A percentile compares a stretch with the other conserved stretches of the same genome.
These are phyloP conservation scores for Danionella cerebrum DNA, from an alignment of 2,113 vertebrate species.

Conservation along the genomic window DNA sequence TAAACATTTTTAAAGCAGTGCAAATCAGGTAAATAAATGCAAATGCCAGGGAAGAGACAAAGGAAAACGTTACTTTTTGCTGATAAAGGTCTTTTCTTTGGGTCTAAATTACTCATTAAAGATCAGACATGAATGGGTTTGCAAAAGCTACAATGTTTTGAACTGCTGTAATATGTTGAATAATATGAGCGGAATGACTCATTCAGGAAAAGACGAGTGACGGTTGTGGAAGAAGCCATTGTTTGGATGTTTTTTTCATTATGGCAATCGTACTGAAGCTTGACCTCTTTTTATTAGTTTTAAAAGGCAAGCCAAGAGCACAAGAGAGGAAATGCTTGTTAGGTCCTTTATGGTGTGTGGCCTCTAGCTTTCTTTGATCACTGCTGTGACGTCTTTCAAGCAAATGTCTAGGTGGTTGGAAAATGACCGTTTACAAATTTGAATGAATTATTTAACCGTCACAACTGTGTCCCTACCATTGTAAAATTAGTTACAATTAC, in stretches of 20 bases:
- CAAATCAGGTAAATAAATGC: constrained; percentile 39
- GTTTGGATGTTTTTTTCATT: constrained; percentile 2
- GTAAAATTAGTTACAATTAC: too few relatives aligned
- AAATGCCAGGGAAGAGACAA: too few relatives aligned
- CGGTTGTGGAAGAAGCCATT: constrained; percentile 10
- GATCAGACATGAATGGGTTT: constrained; percentile 25
- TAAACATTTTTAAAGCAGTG: constrained; percentile 36
- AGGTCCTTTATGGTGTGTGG: constrained; percentile 6
- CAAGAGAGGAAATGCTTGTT: constrained; percentile 16
- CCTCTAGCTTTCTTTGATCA: constrained; percentile 18
- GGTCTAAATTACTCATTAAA: constrained; percentile 30
- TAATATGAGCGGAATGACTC: constrained; percentile 8
- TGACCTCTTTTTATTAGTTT: constrained; percentile 13
- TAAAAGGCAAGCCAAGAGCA: constrained; percentile 4
- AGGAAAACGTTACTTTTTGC: neutral
- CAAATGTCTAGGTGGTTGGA: neutral
- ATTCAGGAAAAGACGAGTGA: neutral
- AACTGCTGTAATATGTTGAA: neutral
- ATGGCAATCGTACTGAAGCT: neutral
- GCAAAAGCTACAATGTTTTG: neutral
- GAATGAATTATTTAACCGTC: neutral
- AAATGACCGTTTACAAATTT: neutral
- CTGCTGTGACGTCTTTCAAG: neutral
- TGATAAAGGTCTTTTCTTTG: constrained; percentile 23
- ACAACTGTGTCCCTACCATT: neutral